These are phyloP conservation scores for Trematomus bernacchii DNA, from an alignment of 2,797 vertebrate species.

Conservation along the genomic window DNA sequence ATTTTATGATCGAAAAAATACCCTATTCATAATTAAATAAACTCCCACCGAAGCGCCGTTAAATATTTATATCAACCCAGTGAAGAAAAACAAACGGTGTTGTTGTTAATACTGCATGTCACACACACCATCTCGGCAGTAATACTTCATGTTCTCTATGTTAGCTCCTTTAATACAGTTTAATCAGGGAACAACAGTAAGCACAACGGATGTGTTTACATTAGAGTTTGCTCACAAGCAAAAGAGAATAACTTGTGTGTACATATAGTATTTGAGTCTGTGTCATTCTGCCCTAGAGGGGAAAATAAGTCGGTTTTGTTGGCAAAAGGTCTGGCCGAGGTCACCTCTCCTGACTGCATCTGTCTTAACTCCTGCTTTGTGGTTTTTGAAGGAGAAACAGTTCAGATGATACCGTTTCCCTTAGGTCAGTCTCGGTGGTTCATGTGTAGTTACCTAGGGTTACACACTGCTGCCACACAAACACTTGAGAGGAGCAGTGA, in stretches of 20 bases:
- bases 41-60: slow-evolving; percentile 32
- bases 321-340: slow-evolving; percentile 47
- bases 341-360: slow-evolving; percentile 70
- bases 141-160: slow-evolving; percentile 38
- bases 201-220: slow-evolving; percentile 15
- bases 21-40: slow-evolving; percentile 53
- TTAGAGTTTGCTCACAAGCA: slow-evolving; percentile 3
- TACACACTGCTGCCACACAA: slow-evolving; percentile 13
- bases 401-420: slow-evolving; percentile 39
- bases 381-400: slow-evolving; percentile 52
- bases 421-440: slow-evolving; percentile 47
- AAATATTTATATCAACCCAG: slow-evolving; percentile 58
- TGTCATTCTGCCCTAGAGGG: slow-evolving; percentile 30
- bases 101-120: slow-evolving; percentile 53
- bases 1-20: slow-evolving; percentile 45
- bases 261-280: not conserved
- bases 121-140: slow-evolving; percentile 13
- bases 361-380: slow-evolving; percentile 60
- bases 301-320: slow-evolving; percentile 44
- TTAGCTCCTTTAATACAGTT: slow-evolving; percentile 24
- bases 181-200: slow-evolving; percentile 21
- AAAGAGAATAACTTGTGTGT: slow-evolving; percentile 6
- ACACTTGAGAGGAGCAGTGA: slow-evolving; percentile 69
- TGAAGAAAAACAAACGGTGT: slow-evolving; percentile 23
- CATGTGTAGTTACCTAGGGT: slow-evolving; percentile 35